phyloP scores from a whole-genome alignment of 1,140 invertebrate species.

The Drosophila mayri region DNA sequence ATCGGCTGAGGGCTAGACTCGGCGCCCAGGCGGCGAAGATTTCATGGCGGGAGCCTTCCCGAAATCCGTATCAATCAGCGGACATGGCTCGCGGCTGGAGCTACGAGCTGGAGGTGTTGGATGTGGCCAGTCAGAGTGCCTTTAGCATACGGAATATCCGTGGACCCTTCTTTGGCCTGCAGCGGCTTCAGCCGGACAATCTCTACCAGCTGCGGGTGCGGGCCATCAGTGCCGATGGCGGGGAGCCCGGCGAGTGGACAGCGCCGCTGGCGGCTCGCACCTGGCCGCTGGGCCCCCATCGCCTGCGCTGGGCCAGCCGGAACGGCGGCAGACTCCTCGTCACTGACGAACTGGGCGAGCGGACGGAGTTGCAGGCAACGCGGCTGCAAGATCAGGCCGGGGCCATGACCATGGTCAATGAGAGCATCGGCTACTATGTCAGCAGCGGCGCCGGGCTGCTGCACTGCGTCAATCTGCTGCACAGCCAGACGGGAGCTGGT shows the following conservation, averaged over 20 bases:
- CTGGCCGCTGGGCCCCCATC: conserved; percentile 85
- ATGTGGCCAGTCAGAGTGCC: conserved; percentile 85
- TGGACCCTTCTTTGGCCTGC: conserved; percentile 88
- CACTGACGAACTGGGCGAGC: conserved; percentile 91
- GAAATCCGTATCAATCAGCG: conserved; percentile 91
- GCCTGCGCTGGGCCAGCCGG: conserved; percentile 89
- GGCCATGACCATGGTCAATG: conserved; percentile 60
- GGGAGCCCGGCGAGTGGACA: conserved; percentile 94
- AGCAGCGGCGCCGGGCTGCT: conserved; percentile 17
- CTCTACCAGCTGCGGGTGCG: conserved; percentile 91
- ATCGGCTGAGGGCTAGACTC: conserved; percentile 91
- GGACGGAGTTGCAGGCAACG: conserved; percentile 53
- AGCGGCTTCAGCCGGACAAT: conserved; percentile 89
- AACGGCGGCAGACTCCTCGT: conserved; percentile 88
- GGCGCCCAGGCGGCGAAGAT: conserved; percentile 90
- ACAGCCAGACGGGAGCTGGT: conserved; percentile 39
- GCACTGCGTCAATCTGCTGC: conserved; percentile 60
- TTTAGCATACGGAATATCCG: conserved; percentile 86
- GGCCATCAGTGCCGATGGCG: conserved; percentile 86
- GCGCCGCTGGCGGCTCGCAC: conserved; percentile 89
- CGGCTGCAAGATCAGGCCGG: conserved; percentile 4
- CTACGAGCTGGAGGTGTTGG: conserved; percentile 91
- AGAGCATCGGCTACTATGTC: conserved; percentile 63
- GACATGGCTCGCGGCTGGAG: conserved; percentile 94
- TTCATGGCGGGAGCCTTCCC: conserved; percentile 91